phyloP scores from a whole-genome alignment of 1,140 invertebrate species.

The Formica exsecta region DNA sequence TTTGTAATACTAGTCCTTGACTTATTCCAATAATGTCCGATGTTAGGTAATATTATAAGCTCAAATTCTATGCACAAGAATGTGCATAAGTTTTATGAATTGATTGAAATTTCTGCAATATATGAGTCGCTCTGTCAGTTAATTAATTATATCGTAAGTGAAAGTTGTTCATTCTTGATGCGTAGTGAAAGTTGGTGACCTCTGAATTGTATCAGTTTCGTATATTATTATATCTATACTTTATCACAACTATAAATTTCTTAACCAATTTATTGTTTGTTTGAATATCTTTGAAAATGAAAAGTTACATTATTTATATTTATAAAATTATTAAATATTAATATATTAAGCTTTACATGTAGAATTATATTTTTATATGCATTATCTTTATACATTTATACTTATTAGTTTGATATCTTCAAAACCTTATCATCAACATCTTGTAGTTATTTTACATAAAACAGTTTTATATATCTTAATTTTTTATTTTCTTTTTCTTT shows the following conservation, averaged over 20 bases:
- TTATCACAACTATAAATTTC: not conserved
- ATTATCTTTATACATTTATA: not conserved
- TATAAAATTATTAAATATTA: not conserved
- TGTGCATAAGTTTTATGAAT: not conserved
- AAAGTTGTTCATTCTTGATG: constrained; percentile 33
- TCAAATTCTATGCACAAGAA: too few relatives aligned
- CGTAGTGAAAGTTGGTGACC: constrained; percentile 47
- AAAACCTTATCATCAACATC: too few relatives aligned
- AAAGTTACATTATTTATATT: not conserved
- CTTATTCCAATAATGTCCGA: constrained; percentile 38
- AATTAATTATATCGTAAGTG: constrained; percentile 30
- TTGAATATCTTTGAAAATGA: not conserved
- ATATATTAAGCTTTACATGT: not conserved
- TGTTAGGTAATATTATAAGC: constrained; percentile 8
- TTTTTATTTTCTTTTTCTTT: too few relatives aligned
- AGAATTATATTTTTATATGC: not conserved
- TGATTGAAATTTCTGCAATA: not conserved
- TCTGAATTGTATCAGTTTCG: not conserved
- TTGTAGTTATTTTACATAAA: too few relatives aligned
- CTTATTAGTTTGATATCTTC: not conserved
- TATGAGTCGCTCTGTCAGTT: not conserved
- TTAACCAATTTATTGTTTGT: not conserved
- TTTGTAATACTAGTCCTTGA: not conserved
- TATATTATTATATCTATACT: not conserved
- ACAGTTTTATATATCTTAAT: too few relatives aligned